Evolutionary conservation across 2,113 vertebrate genomes (phyloP).

Genomic region (Chaetodon trifascialis): DNA sequence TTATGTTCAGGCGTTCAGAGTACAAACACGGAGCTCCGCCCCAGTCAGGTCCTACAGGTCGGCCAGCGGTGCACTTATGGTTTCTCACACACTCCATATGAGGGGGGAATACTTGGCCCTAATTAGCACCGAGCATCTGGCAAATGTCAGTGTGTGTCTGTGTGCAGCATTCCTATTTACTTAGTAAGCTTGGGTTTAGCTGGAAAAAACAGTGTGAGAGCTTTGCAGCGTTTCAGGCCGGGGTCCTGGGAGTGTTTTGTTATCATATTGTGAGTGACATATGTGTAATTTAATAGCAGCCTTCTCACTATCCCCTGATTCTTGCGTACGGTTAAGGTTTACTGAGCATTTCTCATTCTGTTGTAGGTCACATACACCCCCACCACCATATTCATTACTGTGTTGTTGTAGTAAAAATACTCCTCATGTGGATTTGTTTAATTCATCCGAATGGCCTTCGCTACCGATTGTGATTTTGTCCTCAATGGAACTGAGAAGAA

Average conservation of each 20-base stretch:
- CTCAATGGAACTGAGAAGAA: conserved; percentile 13
- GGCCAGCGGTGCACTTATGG: conserved; percentile 83
- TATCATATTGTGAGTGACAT: conserved; percentile 66
- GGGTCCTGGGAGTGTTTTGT: conserved; percentile 69
- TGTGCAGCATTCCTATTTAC: conserved; percentile 89
- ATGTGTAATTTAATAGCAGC: conserved; percentile 62
- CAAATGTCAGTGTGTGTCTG: conserved; percentile 90
- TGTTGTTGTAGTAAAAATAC: conserved; percentile 41
- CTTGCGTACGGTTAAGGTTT: conserved; percentile 40
- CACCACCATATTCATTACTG: conserved; percentile 29
- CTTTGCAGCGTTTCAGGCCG: conserved; percentile 51
- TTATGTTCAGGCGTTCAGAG: conserved; percentile 70
- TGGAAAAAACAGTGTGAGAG: conserved; percentile 74
- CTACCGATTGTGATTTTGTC: conserved; percentile 45
- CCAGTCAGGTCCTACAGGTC: conserved; percentile 78
- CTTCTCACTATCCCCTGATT: conserved; percentile 54
- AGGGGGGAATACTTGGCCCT: conserved; percentile 88
- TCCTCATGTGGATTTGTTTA: conserved; percentile 42
- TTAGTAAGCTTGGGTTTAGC: conserved; percentile 85
- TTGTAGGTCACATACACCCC: conserved; percentile 29
- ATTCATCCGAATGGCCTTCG: conserved; percentile 39
- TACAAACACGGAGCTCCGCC: conserved; percentile 73
- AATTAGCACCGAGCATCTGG: conserved; percentile 92
- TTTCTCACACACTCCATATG: conserved; percentile 87
- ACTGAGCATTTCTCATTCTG: conserved; percentile 37